A percentile compares a stretch with the other conserved stretches of the same genome.
phyloP scores from a whole-genome alignment of 2,113 vertebrate species.

The Mustela lutreola region DNA sequence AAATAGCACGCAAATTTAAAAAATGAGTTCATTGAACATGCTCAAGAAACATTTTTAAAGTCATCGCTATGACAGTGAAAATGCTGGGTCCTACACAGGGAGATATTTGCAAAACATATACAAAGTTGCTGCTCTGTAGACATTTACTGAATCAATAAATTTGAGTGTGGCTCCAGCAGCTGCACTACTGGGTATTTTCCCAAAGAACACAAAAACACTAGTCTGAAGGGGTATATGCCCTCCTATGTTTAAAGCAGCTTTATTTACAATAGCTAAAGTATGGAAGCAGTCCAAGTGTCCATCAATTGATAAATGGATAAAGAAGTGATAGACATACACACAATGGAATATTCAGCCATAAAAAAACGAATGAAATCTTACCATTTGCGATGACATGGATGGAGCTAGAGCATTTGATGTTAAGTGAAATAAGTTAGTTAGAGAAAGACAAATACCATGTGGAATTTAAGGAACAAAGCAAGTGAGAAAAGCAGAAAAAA shows the following conservation, averaged over 20 bases:
- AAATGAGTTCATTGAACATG: neutral
- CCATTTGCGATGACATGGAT: neutral
- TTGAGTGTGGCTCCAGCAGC: neutral
- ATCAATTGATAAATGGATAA: neutral
- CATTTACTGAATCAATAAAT: neutral
- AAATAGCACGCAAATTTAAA: neutral
- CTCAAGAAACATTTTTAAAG: neutral
- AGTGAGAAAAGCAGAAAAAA: neutral
- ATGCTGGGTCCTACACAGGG: neutral
- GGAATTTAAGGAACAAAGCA: neutral
- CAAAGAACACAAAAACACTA: neutral
- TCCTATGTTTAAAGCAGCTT: neutral
- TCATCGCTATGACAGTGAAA: neutral
- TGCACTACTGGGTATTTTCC: neutral
- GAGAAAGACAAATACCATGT: neutral
- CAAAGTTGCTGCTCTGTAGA: neutral
- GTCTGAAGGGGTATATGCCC: neutral
- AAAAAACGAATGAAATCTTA: neutral
- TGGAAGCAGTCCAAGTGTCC: neutral
- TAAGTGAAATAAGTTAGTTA: neutral
- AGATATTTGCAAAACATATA: neutral
- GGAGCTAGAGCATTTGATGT: neutral
- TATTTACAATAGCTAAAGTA: neutral
- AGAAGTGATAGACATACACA: neutral
- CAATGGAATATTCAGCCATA: neutral